Conservation (phyloP, 2,113 vertebrate species). For the Sander vitreus region DNA sequence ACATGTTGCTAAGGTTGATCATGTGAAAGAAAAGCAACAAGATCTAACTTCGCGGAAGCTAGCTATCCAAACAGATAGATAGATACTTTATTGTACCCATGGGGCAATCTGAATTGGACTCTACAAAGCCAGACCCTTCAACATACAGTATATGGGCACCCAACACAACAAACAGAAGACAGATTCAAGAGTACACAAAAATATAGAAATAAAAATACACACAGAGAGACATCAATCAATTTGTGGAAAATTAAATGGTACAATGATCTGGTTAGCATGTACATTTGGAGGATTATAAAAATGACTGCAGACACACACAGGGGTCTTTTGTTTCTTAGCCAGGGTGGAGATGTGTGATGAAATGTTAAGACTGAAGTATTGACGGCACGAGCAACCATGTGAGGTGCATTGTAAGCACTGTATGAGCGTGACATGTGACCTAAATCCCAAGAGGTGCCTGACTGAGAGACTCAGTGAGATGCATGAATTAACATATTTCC, state of each 20-base stretch:
- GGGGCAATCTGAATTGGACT: no score
- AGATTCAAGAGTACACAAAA: no score
- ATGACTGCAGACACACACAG: slow-evolving; percentile 45
- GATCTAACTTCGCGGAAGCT: background rate
- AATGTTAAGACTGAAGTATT: slow-evolving; percentile 50
- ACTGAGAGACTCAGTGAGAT: slow-evolving; percentile 29
- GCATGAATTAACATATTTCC: slow-evolving; percentile 61
- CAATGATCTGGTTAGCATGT: slow-evolving; percentile 10
- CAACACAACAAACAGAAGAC: no score
- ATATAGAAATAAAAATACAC: no score
- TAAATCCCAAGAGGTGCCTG: slow-evolving; percentile 65
- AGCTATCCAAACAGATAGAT: no score
- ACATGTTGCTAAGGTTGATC: slow-evolving; percentile 2
- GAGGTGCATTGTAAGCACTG: slow-evolving; percentile 52
- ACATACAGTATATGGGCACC: no score
- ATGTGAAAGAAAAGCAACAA: background rate
- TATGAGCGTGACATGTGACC: slow-evolving; percentile 68
- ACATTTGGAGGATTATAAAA: slow-evolving; percentile 36
- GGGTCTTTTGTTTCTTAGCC: slow-evolving; percentile 53
- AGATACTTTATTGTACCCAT: no score
- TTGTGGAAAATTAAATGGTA: no score
- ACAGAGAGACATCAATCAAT: no score
- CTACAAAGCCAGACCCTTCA: no score
- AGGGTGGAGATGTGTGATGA: slow-evolving; percentile 51
- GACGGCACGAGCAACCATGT: slow-evolving; percentile 37